A percentile compares a stretch with the other conserved stretches of the same genome.
phyloP scores from a whole-genome alignment of 2,113 vertebrate species.

The Apeltes quadracus region DNA sequence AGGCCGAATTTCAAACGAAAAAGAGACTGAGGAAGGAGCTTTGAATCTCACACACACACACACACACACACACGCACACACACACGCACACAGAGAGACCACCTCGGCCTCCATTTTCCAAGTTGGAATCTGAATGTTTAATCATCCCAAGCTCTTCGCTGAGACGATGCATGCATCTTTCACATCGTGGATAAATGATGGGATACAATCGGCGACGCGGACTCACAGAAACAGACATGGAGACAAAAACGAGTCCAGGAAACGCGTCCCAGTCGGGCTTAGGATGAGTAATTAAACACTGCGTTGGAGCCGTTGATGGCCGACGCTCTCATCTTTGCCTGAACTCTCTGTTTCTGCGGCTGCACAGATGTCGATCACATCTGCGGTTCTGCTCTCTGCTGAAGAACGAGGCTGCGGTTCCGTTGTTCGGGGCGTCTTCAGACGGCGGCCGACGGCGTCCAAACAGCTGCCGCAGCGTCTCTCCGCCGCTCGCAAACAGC shows the following conservation, averaged over 20 bases:
- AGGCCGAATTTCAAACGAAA: conserved; percentile 1
- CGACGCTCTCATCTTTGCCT: too few species aligned
- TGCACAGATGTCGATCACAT: neutral
- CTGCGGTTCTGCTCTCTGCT: conserved; percentile 3
- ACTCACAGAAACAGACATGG: neutral
- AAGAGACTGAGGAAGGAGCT: neutral
- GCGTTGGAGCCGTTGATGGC: too few species aligned
- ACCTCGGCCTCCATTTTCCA: conserved; percentile 70
- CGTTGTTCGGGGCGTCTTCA: conserved; percentile 35
- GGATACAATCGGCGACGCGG: conserved; percentile 52
- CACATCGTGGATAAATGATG: conserved; percentile 47
- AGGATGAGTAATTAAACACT: too few species aligned
- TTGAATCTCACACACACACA: neutral
- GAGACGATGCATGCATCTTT: conserved; percentile 74
- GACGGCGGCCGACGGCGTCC: conserved; percentile 18
- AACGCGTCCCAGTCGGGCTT: too few species aligned
- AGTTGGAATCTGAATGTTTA: conserved; percentile 75
- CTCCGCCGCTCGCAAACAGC: conserved; percentile 8
- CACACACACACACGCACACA: neutral
- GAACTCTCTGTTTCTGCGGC: too few species aligned
- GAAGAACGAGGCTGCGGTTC: neutral
- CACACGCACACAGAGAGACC: conserved; percentile 11
- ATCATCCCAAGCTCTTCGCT: conserved; percentile 71
- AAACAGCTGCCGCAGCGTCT: conserved; percentile 45
- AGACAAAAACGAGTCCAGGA: too few species aligned